These are phyloP conservation scores for Diabrotica balteata DNA, from an alignment of 2,888 invertebrate species.

Conservation along the genomic window DNA sequence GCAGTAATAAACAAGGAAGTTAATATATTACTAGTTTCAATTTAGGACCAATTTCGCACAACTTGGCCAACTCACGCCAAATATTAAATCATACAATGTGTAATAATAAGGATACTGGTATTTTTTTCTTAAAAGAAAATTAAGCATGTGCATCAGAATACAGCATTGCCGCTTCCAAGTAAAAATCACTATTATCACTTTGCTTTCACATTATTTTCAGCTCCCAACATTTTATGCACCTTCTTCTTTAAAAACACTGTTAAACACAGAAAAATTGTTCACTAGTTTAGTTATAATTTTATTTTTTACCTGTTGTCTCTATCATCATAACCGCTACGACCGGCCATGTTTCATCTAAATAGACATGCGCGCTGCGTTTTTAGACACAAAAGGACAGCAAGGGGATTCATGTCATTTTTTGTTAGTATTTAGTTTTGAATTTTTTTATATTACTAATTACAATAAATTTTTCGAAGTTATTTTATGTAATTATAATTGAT, in stretches of 20 bases:
- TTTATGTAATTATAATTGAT: conserved; percentile 13
- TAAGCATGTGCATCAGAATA: conserved; percentile 44
- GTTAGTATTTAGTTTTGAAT: not conserved
- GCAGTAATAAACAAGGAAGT: conserved; percentile 3
- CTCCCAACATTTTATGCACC: conserved; percentile 1
- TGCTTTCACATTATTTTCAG: conserved; percentile 16
- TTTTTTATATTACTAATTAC: too few relatives aligned
- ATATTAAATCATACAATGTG: not conserved
- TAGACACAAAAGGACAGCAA: conserved; percentile 46
- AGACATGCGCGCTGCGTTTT: conserved; percentile 50
- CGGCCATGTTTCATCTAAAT: conserved; percentile 79
- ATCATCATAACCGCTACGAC: conserved; percentile 85
- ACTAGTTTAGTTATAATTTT: conserved; percentile 37
- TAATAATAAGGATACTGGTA: conserved; percentile 14
- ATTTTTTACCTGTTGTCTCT: conserved; percentile 76
- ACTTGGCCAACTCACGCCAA: not conserved
- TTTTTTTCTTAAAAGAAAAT: conserved; percentile 25
- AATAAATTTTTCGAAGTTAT: not conserved
- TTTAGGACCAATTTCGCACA: conserved; percentile 1
- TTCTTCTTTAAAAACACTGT: conserved; percentile 20
- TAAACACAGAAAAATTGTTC: conserved; percentile 24
- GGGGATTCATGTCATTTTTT: conserved; percentile 49
- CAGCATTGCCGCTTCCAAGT: conserved; percentile 41
- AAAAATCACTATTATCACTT: conserved; percentile 29
- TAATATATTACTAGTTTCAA: not conserved